Evolutionary conservation across 2,113 vertebrate genomes (phyloP).

Genomic region (Nannospalax galili): DNA sequence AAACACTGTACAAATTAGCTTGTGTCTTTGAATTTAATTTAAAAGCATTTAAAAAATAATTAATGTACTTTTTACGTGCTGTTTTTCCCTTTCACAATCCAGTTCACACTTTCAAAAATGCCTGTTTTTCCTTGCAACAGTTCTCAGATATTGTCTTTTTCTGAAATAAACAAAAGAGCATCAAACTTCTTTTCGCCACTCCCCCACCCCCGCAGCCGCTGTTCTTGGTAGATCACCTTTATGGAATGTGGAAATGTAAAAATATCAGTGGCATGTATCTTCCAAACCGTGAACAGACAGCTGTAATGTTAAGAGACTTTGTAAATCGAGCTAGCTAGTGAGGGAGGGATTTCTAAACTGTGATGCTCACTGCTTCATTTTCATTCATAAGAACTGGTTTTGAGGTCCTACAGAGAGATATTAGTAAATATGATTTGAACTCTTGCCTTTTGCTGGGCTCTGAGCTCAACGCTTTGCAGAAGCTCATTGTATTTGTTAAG

Average conservation of each 20-base stretch:
- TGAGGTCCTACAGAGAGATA: background rate
- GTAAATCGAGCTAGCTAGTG: background rate
- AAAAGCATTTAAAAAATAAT: conserved; percentile 18
- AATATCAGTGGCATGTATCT: background rate
- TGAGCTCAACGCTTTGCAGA: background rate
- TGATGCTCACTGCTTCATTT: background rate
- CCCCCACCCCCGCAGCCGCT: background rate
- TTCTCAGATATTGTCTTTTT: conserved; percentile 7
- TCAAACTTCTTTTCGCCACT: background rate
- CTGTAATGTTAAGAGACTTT: background rate
- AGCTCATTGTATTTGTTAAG: background rate
- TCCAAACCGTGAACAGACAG: background rate
- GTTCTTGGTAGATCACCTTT: background rate
- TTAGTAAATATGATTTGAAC: background rate
- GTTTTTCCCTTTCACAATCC: background rate
- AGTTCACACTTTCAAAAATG: conserved; percentile 18
- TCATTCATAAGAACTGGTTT: background rate
- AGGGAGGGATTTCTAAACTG: background rate
- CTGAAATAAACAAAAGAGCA: background rate
- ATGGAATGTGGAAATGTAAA: background rate
- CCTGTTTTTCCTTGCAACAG: background rate
- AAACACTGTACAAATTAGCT: background rate
- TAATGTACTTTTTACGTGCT: background rate
- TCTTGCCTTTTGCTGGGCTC: background rate
- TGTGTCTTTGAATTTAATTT: background rate